Evolutionary conservation across 1,140 invertebrate species (phyloP).

Genomic region (Hestina assimilis): DNA sequence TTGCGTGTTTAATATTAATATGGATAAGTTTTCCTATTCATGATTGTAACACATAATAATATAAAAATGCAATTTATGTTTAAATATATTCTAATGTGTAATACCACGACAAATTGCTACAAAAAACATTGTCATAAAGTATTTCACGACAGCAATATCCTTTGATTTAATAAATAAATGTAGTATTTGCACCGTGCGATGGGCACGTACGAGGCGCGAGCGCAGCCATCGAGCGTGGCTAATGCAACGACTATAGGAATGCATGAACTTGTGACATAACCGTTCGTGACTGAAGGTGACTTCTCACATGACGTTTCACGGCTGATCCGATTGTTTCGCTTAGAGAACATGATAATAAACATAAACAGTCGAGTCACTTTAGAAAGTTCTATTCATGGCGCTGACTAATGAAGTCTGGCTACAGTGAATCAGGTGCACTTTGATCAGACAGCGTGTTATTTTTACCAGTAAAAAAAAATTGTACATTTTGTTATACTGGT

Average conservation of each 20-base stretch:
- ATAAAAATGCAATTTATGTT: too few species aligned
- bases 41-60: too few species aligned
- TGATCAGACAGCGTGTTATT: too few species aligned
- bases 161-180: slow-evolving; percentile 12
- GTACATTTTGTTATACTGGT: too few species aligned
- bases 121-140: neutral
- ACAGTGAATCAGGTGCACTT: too few species aligned
- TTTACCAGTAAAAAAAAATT: too few species aligned
- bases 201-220: slow-evolving; percentile 1
- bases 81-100: too few species aligned
- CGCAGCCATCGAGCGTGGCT: slow-evolving; percentile 1
- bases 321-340: neutral
- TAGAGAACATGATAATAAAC: too few species aligned
- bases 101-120: too few species aligned
- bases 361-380: neutral
- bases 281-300: slow-evolving; percentile 24
- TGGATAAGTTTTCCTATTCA: too few species aligned
- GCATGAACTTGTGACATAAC: slow-evolving; percentile 26
- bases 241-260: slow-evolving; percentile 20
- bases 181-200: neutral
- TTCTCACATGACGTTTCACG: slow-evolving; percentile 12
- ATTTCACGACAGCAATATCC: slow-evolving; percentile 1
- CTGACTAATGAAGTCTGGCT: too few species aligned
- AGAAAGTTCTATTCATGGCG: neutral
- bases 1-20: too few species aligned